A percentile compares a stretch with the other conserved stretches of the same genome.
These are phyloP conservation scores for Epinotia nisella DNA, from an alignment of 2,888 invertebrate species.

Conservation along the genomic window DNA sequence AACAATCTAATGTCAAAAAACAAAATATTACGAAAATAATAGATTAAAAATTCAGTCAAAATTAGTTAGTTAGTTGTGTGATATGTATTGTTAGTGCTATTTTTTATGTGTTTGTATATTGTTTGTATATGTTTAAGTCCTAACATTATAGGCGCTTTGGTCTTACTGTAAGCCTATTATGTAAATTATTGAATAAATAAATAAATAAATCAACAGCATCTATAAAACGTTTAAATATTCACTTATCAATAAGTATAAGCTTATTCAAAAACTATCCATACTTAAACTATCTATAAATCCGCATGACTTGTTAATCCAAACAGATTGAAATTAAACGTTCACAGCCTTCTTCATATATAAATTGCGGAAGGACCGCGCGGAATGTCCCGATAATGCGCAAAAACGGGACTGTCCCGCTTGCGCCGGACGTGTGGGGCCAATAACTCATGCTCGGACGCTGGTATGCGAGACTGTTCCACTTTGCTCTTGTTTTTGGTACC, in stretches of 20 bases:
- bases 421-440: slow-evolving; percentile 42
- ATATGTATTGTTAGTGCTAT: no score
- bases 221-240: no score
- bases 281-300: neutral
- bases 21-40: no score
- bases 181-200: no score
- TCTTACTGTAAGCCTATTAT: no score
- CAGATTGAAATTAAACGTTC: slow-evolving; percentile 30
- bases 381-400: slow-evolving; percentile 43
- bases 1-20: no score
- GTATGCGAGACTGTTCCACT: slow-evolving; percentile 22
- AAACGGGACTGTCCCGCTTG: slow-evolving; percentile 41
- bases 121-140: no score
- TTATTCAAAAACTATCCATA: neutral
- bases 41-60: no score
- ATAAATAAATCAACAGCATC: no score
- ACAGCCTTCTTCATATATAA: slow-evolving; percentile 25
- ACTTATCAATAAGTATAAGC: neutral
- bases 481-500: neutral
- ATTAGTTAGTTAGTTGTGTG: no score
- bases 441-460: slow-evolving; percentile 41
- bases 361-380: slow-evolving; percentile 32
- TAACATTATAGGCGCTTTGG: no score
- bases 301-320: slow-evolving; percentile 8
- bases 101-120: no score